Percentiles rank a stretch among this genome's conserved stretches.
These are phyloP conservation scores for Anhinga rufa DNA, from an alignment of 2,113 vertebrate genomes.

Conservation along the genomic window DNA sequence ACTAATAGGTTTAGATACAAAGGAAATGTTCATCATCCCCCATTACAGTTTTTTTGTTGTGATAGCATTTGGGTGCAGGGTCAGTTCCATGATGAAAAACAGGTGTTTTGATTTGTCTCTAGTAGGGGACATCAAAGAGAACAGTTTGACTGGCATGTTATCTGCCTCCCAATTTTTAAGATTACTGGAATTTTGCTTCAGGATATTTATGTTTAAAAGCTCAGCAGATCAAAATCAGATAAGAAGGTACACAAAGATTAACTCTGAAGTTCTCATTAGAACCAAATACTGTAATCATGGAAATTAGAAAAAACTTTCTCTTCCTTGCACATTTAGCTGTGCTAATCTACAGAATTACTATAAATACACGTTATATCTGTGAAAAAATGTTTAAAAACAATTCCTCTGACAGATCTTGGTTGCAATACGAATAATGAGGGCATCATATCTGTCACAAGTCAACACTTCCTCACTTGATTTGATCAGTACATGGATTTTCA, in stretches of 20 bases:
- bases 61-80: not conserved
- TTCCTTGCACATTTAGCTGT: not conserved
- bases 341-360: slow-evolving; percentile 29
- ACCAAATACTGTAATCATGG: slow-evolving; percentile 7
- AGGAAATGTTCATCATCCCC: not conserved
- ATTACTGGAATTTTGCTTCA: slow-evolving; percentile 19
- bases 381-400: not conserved
- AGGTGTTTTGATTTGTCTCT: slow-evolving; percentile 1
- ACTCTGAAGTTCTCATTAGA: slow-evolving; percentile 61
- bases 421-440: not conserved
- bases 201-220: slow-evolving; percentile 51
- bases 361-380: not conserved
- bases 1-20: not conserved
- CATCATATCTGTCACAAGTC: not conserved
- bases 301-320: slow-evolving; percentile 3
- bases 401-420: not conserved
- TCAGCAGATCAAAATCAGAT: slow-evolving; percentile 36
- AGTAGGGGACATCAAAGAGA: not conserved
- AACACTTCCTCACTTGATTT: not conserved
- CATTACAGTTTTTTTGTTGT: not conserved
- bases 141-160: not conserved
- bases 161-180: not conserved
- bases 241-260: slow-evolving; percentile 43
- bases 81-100: not conserved
- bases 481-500: not conserved